Percentiles rank a stretch among this genome's conserved stretches.
phyloP scores from a whole-genome alignment of 2,113 vertebrate species.

The Atractosteus spatula region DNA sequence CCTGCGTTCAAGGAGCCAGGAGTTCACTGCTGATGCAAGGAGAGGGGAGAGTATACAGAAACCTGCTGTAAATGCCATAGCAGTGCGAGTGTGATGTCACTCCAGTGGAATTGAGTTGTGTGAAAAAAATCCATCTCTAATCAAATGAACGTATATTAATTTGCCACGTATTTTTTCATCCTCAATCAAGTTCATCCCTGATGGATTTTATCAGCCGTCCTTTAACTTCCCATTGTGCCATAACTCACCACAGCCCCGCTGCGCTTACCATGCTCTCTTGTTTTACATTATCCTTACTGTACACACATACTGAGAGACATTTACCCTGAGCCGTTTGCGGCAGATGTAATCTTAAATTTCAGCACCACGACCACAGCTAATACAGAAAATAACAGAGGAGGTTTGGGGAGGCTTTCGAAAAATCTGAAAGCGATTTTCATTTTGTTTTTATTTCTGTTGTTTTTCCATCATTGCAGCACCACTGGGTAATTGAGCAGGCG shows the following conservation, averaged over 20 bases:
- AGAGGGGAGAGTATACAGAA: slow-evolving; percentile 15
- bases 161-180: slow-evolving; percentile 30
- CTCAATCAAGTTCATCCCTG: slow-evolving; percentile 20
- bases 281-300: no score
- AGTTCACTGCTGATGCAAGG: not conserved
- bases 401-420: slow-evolving; percentile 8
- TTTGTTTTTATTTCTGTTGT: slow-evolving; percentile 34
- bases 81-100: slow-evolving; percentile 21
- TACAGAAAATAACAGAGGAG: slow-evolving; percentile 39
- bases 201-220: slow-evolving; percentile 25
- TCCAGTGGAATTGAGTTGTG: slow-evolving; percentile 18
- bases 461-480: slow-evolving; percentile 42
- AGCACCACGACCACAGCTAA: slow-evolving; percentile 46
- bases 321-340: slow-evolving; percentile 5
- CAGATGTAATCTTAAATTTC: slow-evolving; percentile 37
- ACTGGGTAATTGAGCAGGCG: slow-evolving; percentile 26
- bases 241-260: slow-evolving; percentile 50
- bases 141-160: slow-evolving; percentile 11
- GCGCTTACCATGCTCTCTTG: slow-evolving; percentile 25
- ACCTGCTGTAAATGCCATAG: slow-evolving; percentile 24
- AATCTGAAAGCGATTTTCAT: slow-evolving; percentile 38
- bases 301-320: not conserved
- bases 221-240: slow-evolving; percentile 23
- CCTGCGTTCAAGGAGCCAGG: no score
- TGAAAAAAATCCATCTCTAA: slow-evolving; percentile 15